These are phyloP conservation scores for Lasioglossum villosulum DNA, from an alignment of 2,888 invertebrate species.

Conservation along the genomic window DNA sequence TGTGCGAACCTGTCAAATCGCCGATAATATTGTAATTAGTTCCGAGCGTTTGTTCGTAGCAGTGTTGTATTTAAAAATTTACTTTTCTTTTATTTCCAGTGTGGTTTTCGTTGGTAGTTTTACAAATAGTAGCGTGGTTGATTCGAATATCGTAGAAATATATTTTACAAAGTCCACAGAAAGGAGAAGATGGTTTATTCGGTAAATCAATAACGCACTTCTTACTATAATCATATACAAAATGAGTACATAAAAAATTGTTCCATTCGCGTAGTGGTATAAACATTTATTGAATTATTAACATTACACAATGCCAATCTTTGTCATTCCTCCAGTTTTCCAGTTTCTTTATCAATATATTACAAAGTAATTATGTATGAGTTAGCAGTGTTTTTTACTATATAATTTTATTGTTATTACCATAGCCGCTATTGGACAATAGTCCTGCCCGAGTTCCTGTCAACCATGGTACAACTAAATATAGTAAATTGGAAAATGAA, in stretches of 20 bases:
- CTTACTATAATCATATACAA: conserved; percentile 8
- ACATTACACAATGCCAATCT: too few species aligned
- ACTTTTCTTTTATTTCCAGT: not conserved
- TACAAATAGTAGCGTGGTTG: conserved; percentile 21
- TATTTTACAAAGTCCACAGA: not conserved
- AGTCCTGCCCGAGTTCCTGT: conserved; percentile 85
- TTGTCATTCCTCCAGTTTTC: not conserved
- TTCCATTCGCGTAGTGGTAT: not conserved
- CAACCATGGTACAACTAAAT: conserved; percentile 91
- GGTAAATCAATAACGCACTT: conserved; percentile 54
- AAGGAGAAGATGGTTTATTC: conserved; percentile 76
- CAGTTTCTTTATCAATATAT: not conserved
- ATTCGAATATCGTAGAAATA: not conserved
- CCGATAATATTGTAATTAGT: conserved; percentile 46
- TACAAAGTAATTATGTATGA: not conserved
- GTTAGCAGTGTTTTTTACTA: not conserved
- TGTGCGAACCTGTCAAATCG: conserved; percentile 45
- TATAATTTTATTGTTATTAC: conserved; percentile 12
- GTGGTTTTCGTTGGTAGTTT: conserved; percentile 19
- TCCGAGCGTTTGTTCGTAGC: not conserved
- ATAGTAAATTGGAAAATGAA: conserved; percentile 95
- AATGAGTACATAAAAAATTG: not conserved
- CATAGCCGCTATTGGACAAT: conserved; percentile 86
- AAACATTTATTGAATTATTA: not conserved
- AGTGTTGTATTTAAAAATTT: conserved; percentile 2